Conservation (phyloP, 2,888 invertebrate genomes). For the Calameuta pallipes region DNA sequence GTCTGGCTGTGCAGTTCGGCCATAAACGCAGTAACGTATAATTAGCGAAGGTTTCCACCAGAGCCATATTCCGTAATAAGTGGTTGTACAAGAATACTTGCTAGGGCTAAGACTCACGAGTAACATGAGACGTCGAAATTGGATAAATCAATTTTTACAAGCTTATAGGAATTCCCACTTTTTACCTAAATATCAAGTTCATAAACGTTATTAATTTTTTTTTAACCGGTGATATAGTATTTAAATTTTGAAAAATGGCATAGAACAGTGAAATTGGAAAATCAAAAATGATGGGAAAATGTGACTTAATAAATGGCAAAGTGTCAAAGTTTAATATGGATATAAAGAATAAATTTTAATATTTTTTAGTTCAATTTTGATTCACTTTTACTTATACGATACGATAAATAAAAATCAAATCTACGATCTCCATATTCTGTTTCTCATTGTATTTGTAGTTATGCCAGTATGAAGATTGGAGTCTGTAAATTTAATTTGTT, state of each 20-base stretch:
- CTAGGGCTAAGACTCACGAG: not conserved
- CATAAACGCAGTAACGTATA: not conserved
- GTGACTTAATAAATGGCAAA: constrained; percentile 22
- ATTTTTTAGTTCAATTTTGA: constrained; percentile 62
- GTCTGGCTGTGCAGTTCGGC: not conserved
- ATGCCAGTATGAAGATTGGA: constrained; percentile 61
- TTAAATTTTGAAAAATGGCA: no score
- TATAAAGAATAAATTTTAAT: constrained; percentile 55
- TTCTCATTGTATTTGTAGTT: constrained; percentile 60
- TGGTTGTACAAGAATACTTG: not conserved
- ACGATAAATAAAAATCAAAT: constrained; percentile 57
- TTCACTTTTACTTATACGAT: constrained; percentile 59
- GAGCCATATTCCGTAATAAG: not conserved
- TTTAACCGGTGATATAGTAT: not conserved
- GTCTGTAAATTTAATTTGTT: constrained; percentile 54
- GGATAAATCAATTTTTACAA: not conserved
- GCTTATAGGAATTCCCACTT: not conserved
- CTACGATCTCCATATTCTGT: constrained; percentile 37
- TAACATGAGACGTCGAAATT: not conserved
- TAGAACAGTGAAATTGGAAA: no score
- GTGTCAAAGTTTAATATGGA: constrained; percentile 19
- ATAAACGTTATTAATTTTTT: not conserved
- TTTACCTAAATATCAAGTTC: not conserved
- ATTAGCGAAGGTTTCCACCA: not conserved
- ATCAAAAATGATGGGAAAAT: no score